These are phyloP conservation scores for Electrophaes corylata DNA, from an alignment of 2,888 invertebrate genomes.

Conservation along the genomic window DNA sequence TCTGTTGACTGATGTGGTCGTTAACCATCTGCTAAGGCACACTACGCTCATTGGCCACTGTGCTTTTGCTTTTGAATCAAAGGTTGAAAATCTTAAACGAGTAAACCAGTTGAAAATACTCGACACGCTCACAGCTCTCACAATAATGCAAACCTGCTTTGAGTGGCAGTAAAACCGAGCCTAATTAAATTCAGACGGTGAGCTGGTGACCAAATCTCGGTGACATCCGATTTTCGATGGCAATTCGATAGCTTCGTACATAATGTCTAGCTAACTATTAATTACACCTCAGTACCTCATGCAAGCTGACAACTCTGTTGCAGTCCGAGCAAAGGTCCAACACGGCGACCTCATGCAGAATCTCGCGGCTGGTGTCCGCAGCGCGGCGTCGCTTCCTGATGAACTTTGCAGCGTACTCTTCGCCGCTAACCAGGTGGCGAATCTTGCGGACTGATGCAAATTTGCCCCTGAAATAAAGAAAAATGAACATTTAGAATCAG, in stretches of 20 bases:
- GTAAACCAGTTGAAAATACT: too few species aligned
- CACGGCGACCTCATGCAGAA: conserved; percentile 97
- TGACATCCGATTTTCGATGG: too few species aligned
- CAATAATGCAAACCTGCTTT: too few species aligned
- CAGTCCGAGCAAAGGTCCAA: conserved; percentile 93
- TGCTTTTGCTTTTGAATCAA: too few species aligned
- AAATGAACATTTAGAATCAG: conserved; percentile 2
- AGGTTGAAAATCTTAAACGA: too few species aligned
- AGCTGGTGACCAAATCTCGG: not conserved
- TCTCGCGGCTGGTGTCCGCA: conserved; percentile 93
- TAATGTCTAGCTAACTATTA: too few species aligned
- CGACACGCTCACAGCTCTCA: too few species aligned
- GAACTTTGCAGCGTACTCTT: conserved; percentile 98
- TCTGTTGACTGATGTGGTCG: conserved; percentile 17
- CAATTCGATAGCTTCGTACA: too few species aligned
- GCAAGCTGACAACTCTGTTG: conserved; percentile 93
- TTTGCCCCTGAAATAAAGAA: conserved; percentile 92
- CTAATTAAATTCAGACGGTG: not conserved
- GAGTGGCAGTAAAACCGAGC: not conserved
- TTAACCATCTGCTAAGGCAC: conserved; percentile 7
- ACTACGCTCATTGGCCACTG: not conserved
- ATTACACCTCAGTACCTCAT: conserved; percentile 87
- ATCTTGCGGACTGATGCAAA: conserved; percentile 97
- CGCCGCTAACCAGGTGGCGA: conserved; percentile 92
- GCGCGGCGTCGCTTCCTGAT: conserved; percentile 95